phyloP scores from a whole-genome alignment of 2,113 vertebrate genomes.

The Seriola aureovittata region DNA sequence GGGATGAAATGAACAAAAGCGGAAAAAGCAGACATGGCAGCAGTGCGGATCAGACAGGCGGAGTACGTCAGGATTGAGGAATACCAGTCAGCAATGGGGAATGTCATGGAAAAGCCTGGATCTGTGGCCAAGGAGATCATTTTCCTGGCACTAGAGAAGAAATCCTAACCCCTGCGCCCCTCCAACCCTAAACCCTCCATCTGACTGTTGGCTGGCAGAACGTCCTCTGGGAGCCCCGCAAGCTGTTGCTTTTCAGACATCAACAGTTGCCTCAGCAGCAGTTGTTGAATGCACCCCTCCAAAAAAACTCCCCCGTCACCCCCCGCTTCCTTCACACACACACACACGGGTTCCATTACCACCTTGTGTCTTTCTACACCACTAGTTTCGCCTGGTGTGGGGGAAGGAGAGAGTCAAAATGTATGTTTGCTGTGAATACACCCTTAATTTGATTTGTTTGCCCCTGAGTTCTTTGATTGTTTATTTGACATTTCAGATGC shows the following conservation, averaged over 20 bases:
- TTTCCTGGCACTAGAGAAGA: conserved; percentile 70
- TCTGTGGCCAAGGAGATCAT: conserved; percentile 76
- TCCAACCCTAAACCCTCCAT: conserved; percentile 77
- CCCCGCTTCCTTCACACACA: conserved; percentile 17
- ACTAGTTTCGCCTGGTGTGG: conserved; percentile 17
- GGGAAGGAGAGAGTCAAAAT: neutral
- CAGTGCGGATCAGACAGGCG: conserved; percentile 44
- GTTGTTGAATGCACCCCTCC: conserved; percentile 69
- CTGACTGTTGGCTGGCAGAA: conserved; percentile 76
- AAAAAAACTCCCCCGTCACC: conserved; percentile 34
- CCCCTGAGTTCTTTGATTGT: neutral
- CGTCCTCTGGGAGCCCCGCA: conserved; percentile 76
- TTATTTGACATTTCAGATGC: conserved; percentile 1
- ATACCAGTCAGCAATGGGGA: conserved; percentile 73
- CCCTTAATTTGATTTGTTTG: neutral
- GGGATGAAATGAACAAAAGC: conserved; percentile 14
- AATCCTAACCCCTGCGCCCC: conserved; percentile 78
- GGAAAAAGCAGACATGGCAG: conserved; percentile 31
- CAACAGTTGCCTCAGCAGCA: conserved; percentile 83
- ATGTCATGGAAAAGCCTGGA: conserved; percentile 69
- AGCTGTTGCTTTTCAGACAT: conserved; percentile 82
- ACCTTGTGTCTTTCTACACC: conserved; percentile 63
- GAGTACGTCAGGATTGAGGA: conserved; percentile 61
- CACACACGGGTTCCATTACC: conserved; percentile 64
- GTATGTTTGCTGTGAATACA: neutral